Conservation (phyloP, 2,888 invertebrate species). For the Azorinus chamasolen region DNA sequence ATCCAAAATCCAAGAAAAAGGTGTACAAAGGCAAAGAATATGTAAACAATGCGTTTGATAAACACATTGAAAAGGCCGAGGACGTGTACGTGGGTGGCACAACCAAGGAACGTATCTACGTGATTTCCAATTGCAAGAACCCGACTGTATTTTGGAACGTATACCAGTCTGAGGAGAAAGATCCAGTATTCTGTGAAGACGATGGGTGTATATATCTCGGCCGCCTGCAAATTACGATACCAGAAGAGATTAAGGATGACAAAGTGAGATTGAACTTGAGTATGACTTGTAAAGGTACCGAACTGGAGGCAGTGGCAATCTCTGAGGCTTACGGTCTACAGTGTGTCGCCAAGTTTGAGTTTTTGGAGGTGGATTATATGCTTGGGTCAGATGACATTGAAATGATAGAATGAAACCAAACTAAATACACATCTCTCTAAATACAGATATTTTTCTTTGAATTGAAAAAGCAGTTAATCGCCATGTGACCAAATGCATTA, state of each 20-base stretch:
- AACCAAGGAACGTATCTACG: slow-evolving; percentile 21
- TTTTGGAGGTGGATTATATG: slow-evolving; percentile 19
- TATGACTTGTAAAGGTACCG: slow-evolving; percentile 59
- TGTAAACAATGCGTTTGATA: slow-evolving; percentile 54
- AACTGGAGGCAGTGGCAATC: slow-evolving; percentile 49
- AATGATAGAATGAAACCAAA: background rate
- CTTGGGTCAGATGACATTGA: slow-evolving; percentile 3
- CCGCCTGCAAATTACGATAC: slow-evolving; percentile 34
- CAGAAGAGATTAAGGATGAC: slow-evolving; percentile 7
- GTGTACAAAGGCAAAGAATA: slow-evolving; percentile 30
- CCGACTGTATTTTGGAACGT: slow-evolving; percentile 52
- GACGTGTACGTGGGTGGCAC: slow-evolving; percentile 44
- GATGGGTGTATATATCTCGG: slow-evolving; percentile 42
- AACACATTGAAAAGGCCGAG: slow-evolving; percentile 47
- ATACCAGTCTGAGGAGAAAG: slow-evolving; percentile 35
- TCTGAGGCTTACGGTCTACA: slow-evolving; percentile 2
- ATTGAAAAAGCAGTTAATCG: no score
- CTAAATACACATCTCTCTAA: no score
- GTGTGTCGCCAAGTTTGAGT: slow-evolving; percentile 38
- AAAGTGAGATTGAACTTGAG: slow-evolving; percentile 26
- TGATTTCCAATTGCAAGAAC: slow-evolving; percentile 38
- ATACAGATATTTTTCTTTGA: no score
- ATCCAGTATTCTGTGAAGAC: slow-evolving; percentile 57
- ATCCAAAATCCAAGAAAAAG: slow-evolving; percentile 18
- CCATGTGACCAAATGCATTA: no score